These are phyloP conservation scores for Lepidurus couesii DNA, from an alignment of 1,140 invertebrate species.

Conservation along the genomic window DNA sequence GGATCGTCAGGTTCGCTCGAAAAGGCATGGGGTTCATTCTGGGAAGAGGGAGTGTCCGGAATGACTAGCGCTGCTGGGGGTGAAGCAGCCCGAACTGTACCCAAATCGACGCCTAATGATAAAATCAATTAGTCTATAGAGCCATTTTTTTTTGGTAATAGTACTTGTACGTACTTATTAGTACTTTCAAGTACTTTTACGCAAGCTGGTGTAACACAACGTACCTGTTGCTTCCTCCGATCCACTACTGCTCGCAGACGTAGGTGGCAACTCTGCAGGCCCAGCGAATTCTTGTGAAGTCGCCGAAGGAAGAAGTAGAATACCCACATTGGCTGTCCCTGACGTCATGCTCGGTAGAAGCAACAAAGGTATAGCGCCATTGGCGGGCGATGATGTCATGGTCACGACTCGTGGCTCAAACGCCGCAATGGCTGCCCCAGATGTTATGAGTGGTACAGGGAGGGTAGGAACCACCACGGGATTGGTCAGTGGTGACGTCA, in stretches of 20 bases:
- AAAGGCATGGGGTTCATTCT: not conserved
- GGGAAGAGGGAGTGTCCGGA: not conserved
- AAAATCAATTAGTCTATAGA: not conserved
- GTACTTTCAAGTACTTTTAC: no score
- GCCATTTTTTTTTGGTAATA: no score
- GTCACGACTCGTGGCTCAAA: not conserved
- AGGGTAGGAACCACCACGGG: not conserved
- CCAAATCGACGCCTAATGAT: not conserved
- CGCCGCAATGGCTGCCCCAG: not conserved
- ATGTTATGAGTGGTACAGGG: not conserved
- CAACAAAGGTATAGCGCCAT: not conserved
- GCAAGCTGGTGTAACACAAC: no score
- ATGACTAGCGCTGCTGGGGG: not conserved
- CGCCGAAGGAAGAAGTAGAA: not conserved
- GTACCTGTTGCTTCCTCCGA: not conserved
- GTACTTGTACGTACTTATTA: no score
- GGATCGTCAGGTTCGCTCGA: not conserved
- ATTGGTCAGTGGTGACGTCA: not conserved
- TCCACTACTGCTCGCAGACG: not conserved
- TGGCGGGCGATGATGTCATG: not conserved
- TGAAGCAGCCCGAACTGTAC: not conserved
- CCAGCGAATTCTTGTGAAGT: not conserved
- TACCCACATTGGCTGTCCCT: not conserved
- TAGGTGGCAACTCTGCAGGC: not conserved
- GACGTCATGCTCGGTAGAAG: not conserved